These are phyloP conservation scores for Onchidella celtica DNA, from an alignment of 2,888 invertebrate genomes.

Conservation along the genomic window DNA sequence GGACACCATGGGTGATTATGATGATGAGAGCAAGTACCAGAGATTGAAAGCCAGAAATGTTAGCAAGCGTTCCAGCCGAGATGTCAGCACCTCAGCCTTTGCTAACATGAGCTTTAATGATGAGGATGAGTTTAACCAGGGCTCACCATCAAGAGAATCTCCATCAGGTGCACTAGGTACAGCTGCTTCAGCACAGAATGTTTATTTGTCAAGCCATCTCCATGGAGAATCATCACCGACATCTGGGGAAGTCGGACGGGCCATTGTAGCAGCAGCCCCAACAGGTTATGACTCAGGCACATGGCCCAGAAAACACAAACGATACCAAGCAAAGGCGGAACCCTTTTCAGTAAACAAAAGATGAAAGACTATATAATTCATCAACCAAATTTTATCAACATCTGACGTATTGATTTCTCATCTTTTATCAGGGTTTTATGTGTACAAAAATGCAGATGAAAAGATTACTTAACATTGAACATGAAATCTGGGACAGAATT, in stretches of 20 bases:
- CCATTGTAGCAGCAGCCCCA: slow-evolving; percentile 57
- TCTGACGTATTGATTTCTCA: no score
- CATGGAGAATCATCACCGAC: slow-evolving; percentile 58
- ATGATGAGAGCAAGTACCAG: slow-evolving; percentile 51
- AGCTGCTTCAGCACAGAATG: slow-evolving; percentile 49
- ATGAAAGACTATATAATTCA: no score
- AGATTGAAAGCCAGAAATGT: slow-evolving; percentile 43
- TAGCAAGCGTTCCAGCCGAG: slow-evolving; percentile 46
- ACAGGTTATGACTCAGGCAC: slow-evolving; percentile 70
- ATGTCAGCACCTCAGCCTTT: slow-evolving; percentile 69
- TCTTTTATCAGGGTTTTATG: no score
- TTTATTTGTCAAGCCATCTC: slow-evolving; percentile 59
- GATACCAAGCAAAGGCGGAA: slow-evolving; percentile 68
- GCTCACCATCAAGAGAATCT: slow-evolving; percentile 46
- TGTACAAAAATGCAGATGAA: no score
- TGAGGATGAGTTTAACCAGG: slow-evolving; percentile 61
- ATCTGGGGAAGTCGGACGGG: slow-evolving; percentile 59
- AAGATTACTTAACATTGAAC: no score
- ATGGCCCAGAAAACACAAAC: slow-evolving; percentile 72
- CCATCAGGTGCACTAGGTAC: slow-evolving; percentile 4
- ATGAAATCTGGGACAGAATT: no score
- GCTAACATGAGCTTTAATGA: slow-evolving; percentile 77
- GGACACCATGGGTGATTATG: slow-evolving; percentile 33
- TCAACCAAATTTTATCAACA: no score
- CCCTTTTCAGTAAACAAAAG: slow-evolving; percentile 71